phyloP scores from a whole-genome alignment of 2,888 invertebrate genomes.

The Perdita meconis region DNA sequence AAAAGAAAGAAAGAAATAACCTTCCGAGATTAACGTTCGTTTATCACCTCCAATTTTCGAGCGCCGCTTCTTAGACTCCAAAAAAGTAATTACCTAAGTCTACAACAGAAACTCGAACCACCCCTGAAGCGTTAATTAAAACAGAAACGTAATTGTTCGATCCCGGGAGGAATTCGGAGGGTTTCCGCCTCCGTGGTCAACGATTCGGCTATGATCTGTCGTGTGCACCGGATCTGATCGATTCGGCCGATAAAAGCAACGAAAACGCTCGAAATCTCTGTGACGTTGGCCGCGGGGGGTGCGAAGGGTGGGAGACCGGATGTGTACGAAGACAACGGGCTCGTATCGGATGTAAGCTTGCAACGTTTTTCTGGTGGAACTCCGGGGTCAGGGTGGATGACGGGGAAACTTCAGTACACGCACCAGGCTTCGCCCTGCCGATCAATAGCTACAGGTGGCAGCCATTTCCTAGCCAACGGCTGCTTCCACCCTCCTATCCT shows the following conservation, averaged over 20 bases:
- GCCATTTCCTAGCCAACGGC: slow-evolving; percentile 83
- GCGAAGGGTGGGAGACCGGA: slow-evolving; percentile 1
- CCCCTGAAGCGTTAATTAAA: slow-evolving; percentile 47
- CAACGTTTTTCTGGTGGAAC: slow-evolving; percentile 49
- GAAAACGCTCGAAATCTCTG: background rate
- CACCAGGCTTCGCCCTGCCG: slow-evolving; percentile 79
- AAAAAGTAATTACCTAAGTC: too few species aligned
- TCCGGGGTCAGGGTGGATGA: slow-evolving; percentile 19
- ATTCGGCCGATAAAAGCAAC: background rate
- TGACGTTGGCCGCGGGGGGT: background rate
- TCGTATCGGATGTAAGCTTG: slow-evolving; percentile 52
- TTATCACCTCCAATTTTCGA: too few species aligned
- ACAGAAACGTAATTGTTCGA: slow-evolving; percentile 49
- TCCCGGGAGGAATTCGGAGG: slow-evolving; percentile 22
- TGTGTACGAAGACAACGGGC: slow-evolving; percentile 36
- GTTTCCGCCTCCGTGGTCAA: too few species aligned
- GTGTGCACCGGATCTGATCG: background rate
- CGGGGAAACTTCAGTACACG: slow-evolving; percentile 58
- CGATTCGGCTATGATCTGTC: background rate
- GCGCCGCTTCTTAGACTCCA: too few species aligned
- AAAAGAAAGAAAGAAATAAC: too few species aligned
- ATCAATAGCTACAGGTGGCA: slow-evolving; percentile 85
- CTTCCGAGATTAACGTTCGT: too few species aligned
- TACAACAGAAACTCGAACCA: too few species aligned
- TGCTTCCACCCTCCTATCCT: slow-evolving; percentile 51